Evolutionary conservation across 2,888 invertebrate species (phyloP), one percentile per base, ranked within the genome.

Genomic region (Eupeodes latifasciatus): DNA sequence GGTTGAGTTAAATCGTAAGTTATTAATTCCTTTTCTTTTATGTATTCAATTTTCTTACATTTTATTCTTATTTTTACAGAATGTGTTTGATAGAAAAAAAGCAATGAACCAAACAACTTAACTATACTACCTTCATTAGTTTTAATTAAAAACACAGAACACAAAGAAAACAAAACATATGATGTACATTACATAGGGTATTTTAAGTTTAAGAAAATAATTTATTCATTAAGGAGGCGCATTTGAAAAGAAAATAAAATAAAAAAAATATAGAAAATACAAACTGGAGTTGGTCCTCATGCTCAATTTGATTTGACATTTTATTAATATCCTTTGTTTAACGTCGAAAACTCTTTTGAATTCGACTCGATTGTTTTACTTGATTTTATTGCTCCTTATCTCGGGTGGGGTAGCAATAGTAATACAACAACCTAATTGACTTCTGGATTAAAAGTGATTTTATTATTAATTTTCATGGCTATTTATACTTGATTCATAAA

Each of bases 1-100:
- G 96, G 94, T 79, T n/a, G 86, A 81, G 57, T 78, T 85, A n/a
- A 85, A 81, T 40, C 88, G 89, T 89, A 71, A 85, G 88, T 83
- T 44, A 3, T 19, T 57, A 47, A 34, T 44, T 53, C 27, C 36
- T 1, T 4, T 27, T n/a, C 27, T 55, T n/a, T 11, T 44, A 34
- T 16, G 36, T 14, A 4, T 10, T 47, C 5, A 0, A 19, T 16
- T 49, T 16, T 19, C 14, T 5, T 1, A n/a, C n/a, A n/a, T 11
- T 5, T 53, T 47, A 71, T 10, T 49, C 47, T 61, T 57, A 27
- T 51, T 6, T 49, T 53, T 62, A 19, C 51, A 87, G 86, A 83
- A 64, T 87, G 86, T 14, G 64, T 82, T 71, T 87, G 57, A 80
- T 27, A 40, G 14, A 51, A 34, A 12, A 12, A 61, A 62, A 59